These are phyloP conservation scores for Athene noctua DNA, from an alignment of 2,113 vertebrate genomes.

Conservation along the genomic window DNA sequence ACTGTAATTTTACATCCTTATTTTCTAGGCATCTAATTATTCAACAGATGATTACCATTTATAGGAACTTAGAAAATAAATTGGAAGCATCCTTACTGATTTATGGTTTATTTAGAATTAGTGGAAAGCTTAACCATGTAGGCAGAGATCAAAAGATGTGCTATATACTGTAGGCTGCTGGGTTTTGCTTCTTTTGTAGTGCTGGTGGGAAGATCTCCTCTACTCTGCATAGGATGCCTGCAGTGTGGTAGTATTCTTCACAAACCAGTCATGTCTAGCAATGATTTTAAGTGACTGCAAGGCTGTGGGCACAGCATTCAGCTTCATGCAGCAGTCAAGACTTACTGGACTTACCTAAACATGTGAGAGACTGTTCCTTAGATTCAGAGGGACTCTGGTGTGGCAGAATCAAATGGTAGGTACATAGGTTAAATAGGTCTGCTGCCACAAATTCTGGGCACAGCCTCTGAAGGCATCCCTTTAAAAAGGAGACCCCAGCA, in stretches of 20 bases:
- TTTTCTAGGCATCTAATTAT: background rate
- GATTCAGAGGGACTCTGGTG: background rate
- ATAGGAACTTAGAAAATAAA: background rate
- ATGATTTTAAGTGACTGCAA: background rate
- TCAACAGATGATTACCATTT: background rate
- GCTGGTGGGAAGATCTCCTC: background rate
- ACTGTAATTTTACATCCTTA: background rate
- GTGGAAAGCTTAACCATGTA: background rate
- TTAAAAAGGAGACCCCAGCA: background rate
- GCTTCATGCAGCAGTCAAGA: background rate
- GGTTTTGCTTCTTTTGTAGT: background rate
- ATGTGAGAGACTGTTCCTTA: background rate
- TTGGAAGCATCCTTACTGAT: background rate
- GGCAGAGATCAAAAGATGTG: background rate
- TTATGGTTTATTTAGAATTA: background rate
- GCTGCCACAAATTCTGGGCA: background rate
- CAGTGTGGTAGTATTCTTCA: background rate
- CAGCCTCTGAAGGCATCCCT: background rate
- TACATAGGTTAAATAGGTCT: background rate
- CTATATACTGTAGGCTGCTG: background rate
- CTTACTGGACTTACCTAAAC: background rate
- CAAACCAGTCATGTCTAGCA: background rate
- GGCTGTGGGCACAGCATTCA: background rate
- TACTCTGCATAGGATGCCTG: background rate
- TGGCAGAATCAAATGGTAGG: background rate